Conservation (phyloP, 1,140 invertebrate genomes). For the Atta colombica region DNA sequence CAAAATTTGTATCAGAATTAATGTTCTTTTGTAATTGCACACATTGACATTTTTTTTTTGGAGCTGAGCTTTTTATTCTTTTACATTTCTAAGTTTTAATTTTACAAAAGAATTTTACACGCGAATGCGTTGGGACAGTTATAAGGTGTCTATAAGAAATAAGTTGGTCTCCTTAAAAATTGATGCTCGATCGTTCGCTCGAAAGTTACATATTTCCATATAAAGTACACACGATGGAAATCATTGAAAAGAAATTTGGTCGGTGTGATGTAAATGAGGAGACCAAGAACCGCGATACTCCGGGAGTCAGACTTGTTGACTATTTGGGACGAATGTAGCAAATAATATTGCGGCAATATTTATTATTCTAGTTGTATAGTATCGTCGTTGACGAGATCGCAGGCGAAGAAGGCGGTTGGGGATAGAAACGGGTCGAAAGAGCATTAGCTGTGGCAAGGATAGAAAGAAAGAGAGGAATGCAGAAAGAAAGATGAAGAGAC, state of each 20-base stretch:
- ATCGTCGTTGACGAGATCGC: constrained; percentile 66
- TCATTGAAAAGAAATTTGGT: background rate
- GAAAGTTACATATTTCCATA: background rate
- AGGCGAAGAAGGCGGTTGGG: constrained; percentile 39
- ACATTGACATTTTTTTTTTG: background rate
- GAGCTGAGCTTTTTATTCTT: background rate
- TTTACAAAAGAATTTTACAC: constrained; percentile 1
- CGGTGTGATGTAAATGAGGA: background rate
- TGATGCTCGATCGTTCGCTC: constrained; percentile 6
- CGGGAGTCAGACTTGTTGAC: constrained; percentile 73
- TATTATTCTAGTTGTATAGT: constrained; percentile 80
- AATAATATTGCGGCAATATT: constrained; percentile 82
- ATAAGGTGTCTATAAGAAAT: background rate
- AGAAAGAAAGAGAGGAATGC: background rate
- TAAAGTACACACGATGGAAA: background rate
- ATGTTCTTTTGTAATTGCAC: constrained; percentile 1
- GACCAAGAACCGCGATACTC: constrained; percentile 61
- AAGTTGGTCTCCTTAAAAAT: background rate
- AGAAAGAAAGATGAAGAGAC: constrained; percentile 40
- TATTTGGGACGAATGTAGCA: constrained; percentile 80
- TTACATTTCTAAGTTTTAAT: constrained; percentile 13
- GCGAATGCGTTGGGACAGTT: background rate
- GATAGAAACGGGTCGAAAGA: background rate
- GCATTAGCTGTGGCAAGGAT: background rate
- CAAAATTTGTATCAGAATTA: background rate